Conservation (phyloP, 2,113 vertebrate genomes). For the Petrocephalus microphthalmus region DNA sequence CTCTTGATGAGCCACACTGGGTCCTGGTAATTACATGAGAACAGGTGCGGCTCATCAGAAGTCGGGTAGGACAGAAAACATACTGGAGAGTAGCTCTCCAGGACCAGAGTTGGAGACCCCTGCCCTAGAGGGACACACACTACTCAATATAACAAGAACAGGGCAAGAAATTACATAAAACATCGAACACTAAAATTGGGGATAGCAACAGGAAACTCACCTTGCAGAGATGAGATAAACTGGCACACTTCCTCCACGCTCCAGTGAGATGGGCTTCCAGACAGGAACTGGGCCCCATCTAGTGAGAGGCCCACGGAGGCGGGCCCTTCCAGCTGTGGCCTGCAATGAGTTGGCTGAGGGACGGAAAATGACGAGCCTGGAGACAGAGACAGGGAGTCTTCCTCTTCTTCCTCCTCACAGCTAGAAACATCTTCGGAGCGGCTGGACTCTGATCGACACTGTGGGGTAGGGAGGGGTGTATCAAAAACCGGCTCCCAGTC, state of each 20-base stretch:
- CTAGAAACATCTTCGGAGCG: slow-evolving; percentile 89
- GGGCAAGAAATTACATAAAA: background rate
- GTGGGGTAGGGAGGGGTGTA: background rate
- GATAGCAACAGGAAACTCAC: slow-evolving; percentile 44
- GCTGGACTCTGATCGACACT: slow-evolving; percentile 91
- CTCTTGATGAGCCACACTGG: too few relatives aligned
- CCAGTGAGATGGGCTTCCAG: slow-evolving; percentile 84
- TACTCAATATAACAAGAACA: background rate
- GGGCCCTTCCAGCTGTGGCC: slow-evolving; percentile 60
- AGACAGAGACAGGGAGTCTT: slow-evolving; percentile 72
- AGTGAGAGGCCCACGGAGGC: slow-evolving; percentile 70
- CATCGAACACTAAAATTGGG: background rate
- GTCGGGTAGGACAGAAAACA: too few relatives aligned
- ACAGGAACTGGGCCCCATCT: slow-evolving; percentile 79
- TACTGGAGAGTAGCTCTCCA: too few relatives aligned
- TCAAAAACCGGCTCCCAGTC: background rate
- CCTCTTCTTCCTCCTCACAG: slow-evolving; percentile 74
- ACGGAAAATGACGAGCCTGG: slow-evolving; percentile 78
- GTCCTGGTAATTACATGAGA: too few relatives aligned
- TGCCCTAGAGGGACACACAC: background rate
- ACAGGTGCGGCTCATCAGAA: too few relatives aligned
- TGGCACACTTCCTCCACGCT: slow-evolving; percentile 90
- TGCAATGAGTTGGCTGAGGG: slow-evolving; percentile 68
- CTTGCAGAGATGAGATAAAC: slow-evolving; percentile 94
- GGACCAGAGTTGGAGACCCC: too few relatives aligned